Percentiles rank a stretch among this genome's conserved stretches.
Evolutionary conservation across 2,797 vertebrate species (phyloP).

Genomic region (Manis pentadactyla): DNA sequence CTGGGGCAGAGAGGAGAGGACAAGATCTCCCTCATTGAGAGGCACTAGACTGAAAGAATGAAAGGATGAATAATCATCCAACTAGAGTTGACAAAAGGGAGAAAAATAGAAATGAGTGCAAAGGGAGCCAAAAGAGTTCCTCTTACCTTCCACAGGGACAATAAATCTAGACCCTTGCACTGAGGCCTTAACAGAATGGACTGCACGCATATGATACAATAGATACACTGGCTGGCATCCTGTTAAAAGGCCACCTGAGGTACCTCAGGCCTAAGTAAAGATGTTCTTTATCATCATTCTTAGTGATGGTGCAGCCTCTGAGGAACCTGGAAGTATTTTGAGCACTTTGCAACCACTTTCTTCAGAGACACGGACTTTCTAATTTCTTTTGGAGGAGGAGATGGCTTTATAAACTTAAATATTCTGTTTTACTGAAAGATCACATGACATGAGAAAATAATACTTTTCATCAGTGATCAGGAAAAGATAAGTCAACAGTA

Average conservation of each 20-base stretch:
- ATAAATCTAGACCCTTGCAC: not conserved
- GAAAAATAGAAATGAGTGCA: not conserved
- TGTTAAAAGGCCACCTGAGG: not conserved
- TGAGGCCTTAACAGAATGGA: not conserved
- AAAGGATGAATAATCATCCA: not conserved
- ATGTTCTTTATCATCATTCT: not conserved
- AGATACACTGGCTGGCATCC: not conserved
- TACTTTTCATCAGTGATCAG: not conserved
- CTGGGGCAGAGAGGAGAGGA: not conserved
- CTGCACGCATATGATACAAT: rapidly evolving
- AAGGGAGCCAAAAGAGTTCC: not conserved
- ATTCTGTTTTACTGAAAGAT: not conserved
- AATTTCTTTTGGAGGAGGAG: not conserved
- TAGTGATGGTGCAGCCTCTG: not conserved
- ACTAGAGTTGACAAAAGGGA: not conserved
- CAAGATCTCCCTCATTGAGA: not conserved
- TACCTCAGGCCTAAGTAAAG: not conserved
- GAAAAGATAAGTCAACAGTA: not conserved
- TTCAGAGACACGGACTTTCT: not conserved
- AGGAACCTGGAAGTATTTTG: not conserved
- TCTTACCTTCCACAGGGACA: not conserved
- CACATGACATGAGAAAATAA: not conserved
- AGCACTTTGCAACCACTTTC: not conserved
- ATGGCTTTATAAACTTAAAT: not conserved
- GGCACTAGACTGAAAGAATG: not conserved